Evolutionary conservation across 1,140 invertebrate species (phyloP), one percentile per base, ranked within the genome.

Genomic region (Danaus plexippus): DNA sequence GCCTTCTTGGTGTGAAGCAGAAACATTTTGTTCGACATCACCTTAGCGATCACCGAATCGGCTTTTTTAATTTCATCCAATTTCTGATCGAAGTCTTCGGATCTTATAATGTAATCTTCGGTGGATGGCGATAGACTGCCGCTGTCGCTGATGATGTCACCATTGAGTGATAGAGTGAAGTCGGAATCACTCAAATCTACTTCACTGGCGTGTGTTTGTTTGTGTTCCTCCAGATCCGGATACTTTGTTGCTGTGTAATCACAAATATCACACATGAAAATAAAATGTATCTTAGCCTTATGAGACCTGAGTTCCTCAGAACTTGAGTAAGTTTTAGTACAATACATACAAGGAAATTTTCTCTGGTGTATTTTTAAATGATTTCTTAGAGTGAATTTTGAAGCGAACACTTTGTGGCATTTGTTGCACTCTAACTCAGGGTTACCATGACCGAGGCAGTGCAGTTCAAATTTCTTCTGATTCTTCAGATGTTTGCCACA

Each of bases 331-430:
- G 73, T 69, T 49, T 75, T 80, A 4, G 61, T 57, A 54, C 83
- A 87, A 32, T 87, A 87, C 9, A 85, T 79, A 40, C 89, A 90
- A 0, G 85, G 85, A 55, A 89, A 85, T 47, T 88, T 86, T 10
- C 89, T 72, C 42, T 77, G 65, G 62, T 91, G 90, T 49, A 89
- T 85, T 58, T 89, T 90, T 8, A 85, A 69, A 57, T 90, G 90
- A 13, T 71, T 77, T 9, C 78, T 68, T n/a, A 86, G 58, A 2
- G 75, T 80, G 52, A 77, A 78, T 57, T 85, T 86, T n/a, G 85
- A 79, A 1, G 85, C 78, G 63, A 87, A 87, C 0, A 88, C 85
- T 67, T 88, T 88, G 13, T 75, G 73, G 63, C 87, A 88, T 48
- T 75, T 78, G 9, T 69, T 60, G 54, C 87, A 88, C 63, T 88